phyloP scores from a whole-genome alignment of 2,113 vertebrate species.

The Seriola rivoliana region DNA sequence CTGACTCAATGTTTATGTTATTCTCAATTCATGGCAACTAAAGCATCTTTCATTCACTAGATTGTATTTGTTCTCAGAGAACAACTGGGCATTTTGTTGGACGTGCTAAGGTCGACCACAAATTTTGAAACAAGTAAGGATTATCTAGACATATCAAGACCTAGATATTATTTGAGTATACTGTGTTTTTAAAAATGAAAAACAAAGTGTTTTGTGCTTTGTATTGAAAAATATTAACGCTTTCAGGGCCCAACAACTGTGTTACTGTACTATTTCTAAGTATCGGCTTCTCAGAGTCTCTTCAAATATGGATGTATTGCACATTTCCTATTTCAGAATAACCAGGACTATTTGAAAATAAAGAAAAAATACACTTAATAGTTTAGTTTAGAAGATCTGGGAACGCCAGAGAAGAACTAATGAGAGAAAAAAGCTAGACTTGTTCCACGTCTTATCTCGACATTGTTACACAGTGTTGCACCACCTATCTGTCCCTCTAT shows the following conservation, averaged over 20 bases:
- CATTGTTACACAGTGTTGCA: slow-evolving; percentile 4
- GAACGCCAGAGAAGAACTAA: neutral
- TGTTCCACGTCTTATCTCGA: neutral
- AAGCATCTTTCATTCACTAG: neutral
- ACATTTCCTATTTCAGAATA: too few relatives aligned
- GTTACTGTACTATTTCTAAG: too few relatives aligned
- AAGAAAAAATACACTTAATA: too few relatives aligned
- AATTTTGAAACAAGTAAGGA: neutral
- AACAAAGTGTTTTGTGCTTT: neutral
- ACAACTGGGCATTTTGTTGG: neutral
- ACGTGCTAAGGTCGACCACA: neutral
- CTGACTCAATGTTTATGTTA: neutral
- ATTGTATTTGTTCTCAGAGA: neutral
- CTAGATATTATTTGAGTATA: neutral
- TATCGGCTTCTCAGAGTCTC: too few relatives aligned
- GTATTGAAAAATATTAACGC: neutral
- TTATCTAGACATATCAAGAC: neutral
- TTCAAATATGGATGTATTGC: too few relatives aligned
- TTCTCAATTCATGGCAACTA: neutral
- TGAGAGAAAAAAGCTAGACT: neutral
- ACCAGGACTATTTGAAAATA: too few relatives aligned
- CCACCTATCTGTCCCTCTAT: neutral
- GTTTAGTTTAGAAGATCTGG: too few relatives aligned
- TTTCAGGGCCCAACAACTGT: too few relatives aligned
- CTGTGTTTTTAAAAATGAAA: neutral